phyloP scores from a whole-genome alignment of 2,113 vertebrate species.

The Epinephelus lanceolatus region DNA sequence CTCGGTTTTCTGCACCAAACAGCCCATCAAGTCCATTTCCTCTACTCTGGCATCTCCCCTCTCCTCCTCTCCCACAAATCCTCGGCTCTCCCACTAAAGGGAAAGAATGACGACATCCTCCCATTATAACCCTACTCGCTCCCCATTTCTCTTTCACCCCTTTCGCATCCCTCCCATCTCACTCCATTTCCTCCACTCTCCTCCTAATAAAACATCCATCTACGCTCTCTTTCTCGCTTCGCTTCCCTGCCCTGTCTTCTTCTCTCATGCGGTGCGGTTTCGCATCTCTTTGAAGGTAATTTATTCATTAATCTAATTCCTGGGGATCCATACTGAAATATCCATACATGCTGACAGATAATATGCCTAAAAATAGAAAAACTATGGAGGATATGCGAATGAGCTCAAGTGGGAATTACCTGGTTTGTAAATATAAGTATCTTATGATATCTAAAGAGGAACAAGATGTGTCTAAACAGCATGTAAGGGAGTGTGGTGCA shows the following conservation, averaged over 20 bases:
- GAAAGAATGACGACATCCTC: conserved; percentile 71
- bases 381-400: neutral
- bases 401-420: conserved; percentile 41
- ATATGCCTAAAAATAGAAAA: conserved; percentile 31
- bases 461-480: neutral
- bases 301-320: conserved; percentile 63
- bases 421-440: conserved; percentile 26
- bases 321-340: conserved; percentile 45
- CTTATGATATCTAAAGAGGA: neutral
- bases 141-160: conserved; percentile 40
- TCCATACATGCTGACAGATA: conserved; percentile 36
- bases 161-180: conserved; percentile 48
- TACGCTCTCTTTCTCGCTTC: conserved; percentile 3
- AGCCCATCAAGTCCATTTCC: conserved; percentile 75
- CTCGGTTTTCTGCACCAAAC: conserved; percentile 64
- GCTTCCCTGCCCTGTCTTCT: conserved; percentile 23
- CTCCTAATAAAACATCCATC: conserved; percentile 58
- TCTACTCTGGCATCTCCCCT: conserved; percentile 39
- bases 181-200: conserved; percentile 56
- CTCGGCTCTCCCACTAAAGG: conserved; percentile 42
- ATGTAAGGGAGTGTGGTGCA: neutral
- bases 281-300: conserved; percentile 50
- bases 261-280: conserved; percentile 10
- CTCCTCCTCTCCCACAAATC: conserved; percentile 48
- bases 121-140: conserved; percentile 56